Evolutionary conservation across 2,797 vertebrate genomes (phyloP).

Genomic region (Phrynocephalus guinanensis): DNA sequence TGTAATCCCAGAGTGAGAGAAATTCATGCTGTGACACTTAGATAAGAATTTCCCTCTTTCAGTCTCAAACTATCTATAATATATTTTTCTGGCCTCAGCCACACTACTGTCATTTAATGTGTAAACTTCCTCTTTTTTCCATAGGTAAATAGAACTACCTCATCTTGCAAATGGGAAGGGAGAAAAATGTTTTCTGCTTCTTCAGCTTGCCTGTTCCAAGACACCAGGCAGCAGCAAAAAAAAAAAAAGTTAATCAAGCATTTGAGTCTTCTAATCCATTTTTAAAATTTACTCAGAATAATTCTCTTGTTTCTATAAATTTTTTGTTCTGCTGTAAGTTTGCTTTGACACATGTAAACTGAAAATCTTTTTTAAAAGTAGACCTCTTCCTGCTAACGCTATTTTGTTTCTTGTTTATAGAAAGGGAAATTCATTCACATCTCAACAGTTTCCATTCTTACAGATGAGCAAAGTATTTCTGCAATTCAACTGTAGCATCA

Average conservation of each 20-base stretch:
- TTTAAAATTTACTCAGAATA: constrained; percentile 19
- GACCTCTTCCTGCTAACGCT: constrained; percentile 2
- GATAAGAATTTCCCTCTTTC: no score
- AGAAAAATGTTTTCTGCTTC: fast-evolving
- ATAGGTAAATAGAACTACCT: fast-evolving
- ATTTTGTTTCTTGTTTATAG: constrained; percentile 17
- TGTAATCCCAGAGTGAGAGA: no score
- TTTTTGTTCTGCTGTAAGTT: constrained; percentile 30
- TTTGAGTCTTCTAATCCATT: background rate
- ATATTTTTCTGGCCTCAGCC: background rate
- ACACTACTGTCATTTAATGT: constrained; percentile 6
- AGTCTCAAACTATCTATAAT: no score
- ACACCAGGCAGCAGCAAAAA: background rate
- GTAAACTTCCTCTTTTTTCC: constrained; percentile 40
- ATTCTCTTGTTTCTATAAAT: constrained; percentile 15
- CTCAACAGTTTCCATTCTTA: constrained; percentile 27
- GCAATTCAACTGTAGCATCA: constrained; percentile 28
- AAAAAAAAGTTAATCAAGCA: background rate
- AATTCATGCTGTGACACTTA: no score
- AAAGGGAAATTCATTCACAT: constrained; percentile 8
- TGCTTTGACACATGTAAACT: constrained; percentile 13
- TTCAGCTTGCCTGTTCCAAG: constrained; percentile 34
- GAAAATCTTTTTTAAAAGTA: constrained; percentile 22
- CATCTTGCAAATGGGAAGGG: fast-evolving
- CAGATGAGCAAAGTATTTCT: background rate